A percentile compares a stretch with the other conserved stretches of the same genome.
Conservation (phyloP, 2,113 vertebrate species). For the Lepisosteus osseus region DNA sequence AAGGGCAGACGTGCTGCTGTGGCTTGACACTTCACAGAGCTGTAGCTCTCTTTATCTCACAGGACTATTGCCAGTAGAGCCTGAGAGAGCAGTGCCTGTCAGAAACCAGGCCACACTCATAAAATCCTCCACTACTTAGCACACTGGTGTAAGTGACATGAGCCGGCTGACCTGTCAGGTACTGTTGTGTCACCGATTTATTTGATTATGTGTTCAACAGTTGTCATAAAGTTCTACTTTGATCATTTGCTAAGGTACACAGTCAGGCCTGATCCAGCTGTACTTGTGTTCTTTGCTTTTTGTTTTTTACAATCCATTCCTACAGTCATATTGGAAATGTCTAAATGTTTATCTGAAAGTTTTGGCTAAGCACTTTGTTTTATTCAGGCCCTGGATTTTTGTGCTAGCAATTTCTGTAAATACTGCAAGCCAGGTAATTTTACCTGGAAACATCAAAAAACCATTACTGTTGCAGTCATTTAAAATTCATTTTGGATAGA, state of each 20-base stretch:
- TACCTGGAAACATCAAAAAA: too few species aligned
- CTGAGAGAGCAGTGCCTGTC: conserved; percentile 2
- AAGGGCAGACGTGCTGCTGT: background rate
- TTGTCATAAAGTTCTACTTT: conserved; percentile 12
- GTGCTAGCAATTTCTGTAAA: too few species aligned
- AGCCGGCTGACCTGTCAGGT: background rate
- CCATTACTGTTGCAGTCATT: too few species aligned
- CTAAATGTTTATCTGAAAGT: too few species aligned
- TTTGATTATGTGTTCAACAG: conserved; percentile 6
- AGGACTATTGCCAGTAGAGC: conserved; percentile 1
- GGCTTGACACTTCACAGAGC: background rate
- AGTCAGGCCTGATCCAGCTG: background rate
- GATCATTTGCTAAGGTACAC: conserved; percentile 8
- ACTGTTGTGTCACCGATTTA: background rate
- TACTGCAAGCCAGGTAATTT: too few species aligned
- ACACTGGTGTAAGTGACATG: background rate
- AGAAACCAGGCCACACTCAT: background rate
- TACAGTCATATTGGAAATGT: too few species aligned
- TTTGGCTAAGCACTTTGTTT: too few species aligned
- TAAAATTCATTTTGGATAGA: too few species aligned
- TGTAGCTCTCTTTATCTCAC: background rate
- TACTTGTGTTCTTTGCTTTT: background rate
- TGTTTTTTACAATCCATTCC: too few species aligned
- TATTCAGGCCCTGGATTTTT: too few species aligned
- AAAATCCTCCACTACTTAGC: conserved; percentile 4